These are phyloP conservation scores for Dilophus febrilis DNA, from an alignment of 2,888 invertebrate genomes.

Conservation along the genomic window DNA sequence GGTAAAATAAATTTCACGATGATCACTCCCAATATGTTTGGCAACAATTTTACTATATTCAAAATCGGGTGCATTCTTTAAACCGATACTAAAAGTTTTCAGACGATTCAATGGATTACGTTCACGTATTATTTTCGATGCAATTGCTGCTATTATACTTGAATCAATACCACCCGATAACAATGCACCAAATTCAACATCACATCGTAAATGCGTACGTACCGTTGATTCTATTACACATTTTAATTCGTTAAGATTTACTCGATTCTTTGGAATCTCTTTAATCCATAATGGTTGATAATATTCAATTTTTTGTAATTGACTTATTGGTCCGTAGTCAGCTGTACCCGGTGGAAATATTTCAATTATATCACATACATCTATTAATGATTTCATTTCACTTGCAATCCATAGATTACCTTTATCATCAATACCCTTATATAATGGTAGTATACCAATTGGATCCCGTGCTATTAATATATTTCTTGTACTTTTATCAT, in stretches of 20 bases:
- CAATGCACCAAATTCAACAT: conserved; percentile 26
- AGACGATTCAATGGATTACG: conserved; percentile 20
- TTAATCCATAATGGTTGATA: conserved; percentile 22
- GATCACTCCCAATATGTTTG: conserved; percentile 68
- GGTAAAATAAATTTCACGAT: conserved; percentile 75
- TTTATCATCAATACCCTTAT: conserved; percentile 20
- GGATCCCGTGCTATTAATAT: conserved; percentile 27
- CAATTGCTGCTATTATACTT: conserved; percentile 29
- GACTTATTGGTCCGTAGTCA: conserved; percentile 18
- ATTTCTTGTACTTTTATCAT: conserved; percentile 20
- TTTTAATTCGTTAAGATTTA: conserved; percentile 19
- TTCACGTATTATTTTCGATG: conserved; percentile 26
- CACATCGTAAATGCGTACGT: conserved; percentile 27
- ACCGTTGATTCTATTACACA: conserved; percentile 24
- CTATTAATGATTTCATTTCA: conserved; percentile 28
- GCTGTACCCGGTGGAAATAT: conserved; percentile 24
- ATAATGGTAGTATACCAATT: conserved; percentile 29
- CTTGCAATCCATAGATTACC: conserved; percentile 28
- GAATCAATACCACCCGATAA: conserved; percentile 30
- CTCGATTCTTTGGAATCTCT: conserved; percentile 15
- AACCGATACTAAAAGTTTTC: conserved; percentile 79
- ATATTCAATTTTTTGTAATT: conserved; percentile 17
- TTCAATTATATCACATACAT: conserved; percentile 20
- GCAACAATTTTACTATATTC: conserved; percentile 72
- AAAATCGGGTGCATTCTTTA: conserved; percentile 78